Evolutionary conservation across 37 sponge, comb jelly and placozoan genomes (phyloP), one percentile per base, ranked within the genome.

Genomic region (Aplysina aerophoba): DNA sequence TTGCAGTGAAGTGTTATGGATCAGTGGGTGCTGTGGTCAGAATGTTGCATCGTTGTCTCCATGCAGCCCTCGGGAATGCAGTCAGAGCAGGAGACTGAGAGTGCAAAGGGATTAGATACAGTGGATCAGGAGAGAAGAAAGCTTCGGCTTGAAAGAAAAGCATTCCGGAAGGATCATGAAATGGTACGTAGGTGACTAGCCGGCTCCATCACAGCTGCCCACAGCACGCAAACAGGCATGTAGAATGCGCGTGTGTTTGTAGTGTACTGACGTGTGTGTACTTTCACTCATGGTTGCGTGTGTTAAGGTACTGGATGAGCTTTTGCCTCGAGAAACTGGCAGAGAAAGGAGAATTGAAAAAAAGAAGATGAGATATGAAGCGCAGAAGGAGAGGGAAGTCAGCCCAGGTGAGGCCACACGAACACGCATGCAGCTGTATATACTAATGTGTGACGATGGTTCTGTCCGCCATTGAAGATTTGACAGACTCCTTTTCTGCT

Each of bases 261-360:
- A 11, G 50, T 3, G 8, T 8, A 3, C 3, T 8, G 50, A 44
- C 6, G 50, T 44, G 50, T 44, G 8, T 8, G 8, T 44, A 8
- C 50, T 8, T 3, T 44, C 6, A 11, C 6, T 44, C 50, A 44
- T 44, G 3, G 6, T 44, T 44, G 3, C 8, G 3, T 44, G 50
- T 44, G 50, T 58, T 36, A n/a, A 95, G 95, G 95, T 95, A 15
- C 24, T 95, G 55, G 94, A 95, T 59, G 96, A 95, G 74, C 57
- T 95, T 58, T 62, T 95, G 54, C 96, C 96, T 15, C 93, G 93
- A 64, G 96, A 91, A 12, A 90, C 93, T 0, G 96, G 96, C 13
- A 86, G 67, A 54, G 94, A 93, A 30, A 94, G 94, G 4, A 86
- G 78, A 58, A n/a, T 93, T 36, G 96, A 95, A 41, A 95, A 93